phyloP scores from a whole-genome alignment of 2,797 vertebrate species.

The Menidia menidia region DNA sequence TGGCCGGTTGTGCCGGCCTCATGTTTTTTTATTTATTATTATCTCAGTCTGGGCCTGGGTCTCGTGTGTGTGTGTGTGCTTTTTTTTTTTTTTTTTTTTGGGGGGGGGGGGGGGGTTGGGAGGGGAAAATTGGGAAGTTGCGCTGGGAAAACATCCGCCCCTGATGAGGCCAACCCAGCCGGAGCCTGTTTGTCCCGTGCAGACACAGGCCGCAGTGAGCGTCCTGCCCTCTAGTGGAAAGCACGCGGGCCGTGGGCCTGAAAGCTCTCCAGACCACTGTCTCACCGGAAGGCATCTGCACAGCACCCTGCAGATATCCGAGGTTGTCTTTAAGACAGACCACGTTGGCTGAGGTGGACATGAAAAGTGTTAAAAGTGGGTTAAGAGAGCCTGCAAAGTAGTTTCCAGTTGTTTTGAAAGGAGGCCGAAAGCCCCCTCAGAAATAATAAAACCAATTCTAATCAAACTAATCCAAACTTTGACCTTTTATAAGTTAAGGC shows the following conservation, averaged over 20 bases:
- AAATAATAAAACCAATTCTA: too few species aligned
- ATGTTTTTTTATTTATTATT: constrained; percentile 6
- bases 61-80: constrained; percentile 20
- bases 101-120: constrained; percentile 25
- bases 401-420: too few species aligned
- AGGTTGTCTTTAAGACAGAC: background rate
- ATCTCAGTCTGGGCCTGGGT: constrained; percentile 21
- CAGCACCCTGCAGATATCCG: background rate
- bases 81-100: background rate
- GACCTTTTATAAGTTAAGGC: too few species aligned
- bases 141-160: constrained; percentile 78
- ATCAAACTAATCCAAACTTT: too few species aligned
- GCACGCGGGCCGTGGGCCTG: constrained; percentile 41
- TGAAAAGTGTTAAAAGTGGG: too few species aligned
- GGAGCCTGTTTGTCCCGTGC: constrained; percentile 64
- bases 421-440: too few species aligned
- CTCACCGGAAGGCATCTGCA: background rate
- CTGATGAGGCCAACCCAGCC: constrained; percentile 69
- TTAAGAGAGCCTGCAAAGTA: too few species aligned
- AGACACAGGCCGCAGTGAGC: constrained; percentile 24
- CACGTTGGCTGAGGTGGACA: background rate
- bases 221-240: constrained; percentile 69
- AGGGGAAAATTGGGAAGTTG: constrained; percentile 64
- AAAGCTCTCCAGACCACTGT: constrained; percentile 32
- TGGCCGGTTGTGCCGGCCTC: background rate